Evolutionary conservation across 1,140 invertebrate genomes (phyloP), one percentile per base, ranked within the genome.

Genomic region (Listronotus bonariensis): DNA sequence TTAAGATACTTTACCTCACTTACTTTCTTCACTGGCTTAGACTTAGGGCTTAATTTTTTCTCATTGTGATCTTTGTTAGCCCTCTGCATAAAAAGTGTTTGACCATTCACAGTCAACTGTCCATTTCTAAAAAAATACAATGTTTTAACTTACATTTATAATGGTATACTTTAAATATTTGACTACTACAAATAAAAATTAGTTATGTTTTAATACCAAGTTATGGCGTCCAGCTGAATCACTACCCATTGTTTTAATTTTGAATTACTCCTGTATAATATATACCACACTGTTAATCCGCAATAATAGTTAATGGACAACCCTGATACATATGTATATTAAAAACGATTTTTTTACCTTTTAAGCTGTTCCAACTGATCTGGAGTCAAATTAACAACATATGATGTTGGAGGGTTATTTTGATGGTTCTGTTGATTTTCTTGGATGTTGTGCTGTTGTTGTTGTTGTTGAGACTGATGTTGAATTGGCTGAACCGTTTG

Each of bases 81-180:
- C n/a, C 77, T 59, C 48, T 78, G 77, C 77, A 79, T 79, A 56
- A 76, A 79, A 15, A 79, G 78, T 0, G 77, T 79, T 56, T 79
- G 77, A 9, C 77, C 77, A 52, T 79, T 79, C 7, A 79, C 76
- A n/a, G 76, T 79, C 41, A 79, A 58, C 46, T 79, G 77, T 6
- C 77, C 77, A 53, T 78, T 77, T 9, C 62, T 65, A 41, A 40
- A 46, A 26, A 26, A 26, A 26, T 1, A 5, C 20, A 26, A 26
- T 3, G 20, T 5, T 26, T 3, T 26, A 1, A 26, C 20, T 5
- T 26, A n/a, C n/a, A n/a, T n/a, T n/a, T n/a, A n/a, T n/a, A n/a
- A n/a, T n/a, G n/a, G n/a, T n/a, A n/a, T n/a, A n/a, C n/a, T n/a
- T n/a, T n/a, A n/a, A n/a, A n/a, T n/a, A n/a, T n/a, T n/a, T n/a